Base-by-base conservation (phyloP, 2,113 vertebrate genomes). In the Protomyctophum bolini region DNA sequence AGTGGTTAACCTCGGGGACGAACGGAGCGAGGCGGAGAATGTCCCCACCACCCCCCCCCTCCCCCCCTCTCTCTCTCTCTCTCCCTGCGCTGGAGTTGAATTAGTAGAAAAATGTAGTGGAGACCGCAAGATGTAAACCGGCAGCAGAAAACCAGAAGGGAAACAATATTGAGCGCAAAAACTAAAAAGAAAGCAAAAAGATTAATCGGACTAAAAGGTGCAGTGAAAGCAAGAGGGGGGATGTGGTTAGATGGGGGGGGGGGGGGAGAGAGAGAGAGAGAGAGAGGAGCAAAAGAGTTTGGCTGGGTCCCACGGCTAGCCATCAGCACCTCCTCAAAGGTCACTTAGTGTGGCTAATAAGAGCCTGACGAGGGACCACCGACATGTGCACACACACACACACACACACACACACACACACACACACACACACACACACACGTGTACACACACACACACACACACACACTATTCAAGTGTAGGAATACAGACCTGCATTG, bases 331-430 rank as follows among this genome's bases (percentile, higher is more conserved):
- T 70, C 70, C 28, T 79, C 69, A 84, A 84, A 84, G 84, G 81
- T 86, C 76, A 79, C 79, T 77, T 81, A 73, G 52, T 29, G 50
- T 79, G 69, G 70, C 76, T 86, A 86, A 86, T 82, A 75, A 82
- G 66, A 69, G 68, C 48, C 73, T 73, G 76, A 79, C 12, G 71
- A 79, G 54, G 64, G 73, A 59, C 33, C 51, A 41, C 33, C 33
- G 33, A 6, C 33, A 41, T 41, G 33, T 3, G 5, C 33, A 41
- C 33, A 41, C 33, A 41, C 33, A 41, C 33, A 41, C 33, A 41
- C 33, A 33, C 33, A 33, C 33, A 33, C 33, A 33, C 33, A 33
- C 33, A 4, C 33, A 33, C 33, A 4, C 33, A 4, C 33, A 33
- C 33, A 33, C 4, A 4, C 33, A 33, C 33, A 4, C 33, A 4